Evolutionary conservation across 2,888 invertebrate species (phyloP), one percentile per base, ranked within the genome.

Genomic region (Aleiodes alternator): DNA sequence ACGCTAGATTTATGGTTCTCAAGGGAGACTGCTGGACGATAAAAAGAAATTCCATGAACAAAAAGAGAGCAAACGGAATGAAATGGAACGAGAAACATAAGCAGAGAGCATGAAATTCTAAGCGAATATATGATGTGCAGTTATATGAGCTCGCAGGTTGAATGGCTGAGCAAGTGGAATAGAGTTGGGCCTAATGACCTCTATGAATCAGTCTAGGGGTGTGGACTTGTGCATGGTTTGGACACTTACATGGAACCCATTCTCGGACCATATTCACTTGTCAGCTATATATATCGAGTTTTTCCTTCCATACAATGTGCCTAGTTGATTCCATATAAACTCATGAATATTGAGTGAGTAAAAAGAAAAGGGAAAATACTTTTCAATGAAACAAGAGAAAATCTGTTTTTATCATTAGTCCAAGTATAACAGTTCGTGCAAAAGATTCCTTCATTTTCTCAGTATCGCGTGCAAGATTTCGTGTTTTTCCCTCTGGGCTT

Each of bases 181-280:
- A 72, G 53, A 34, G 73, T 78, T 61, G 75, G 71, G 78, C 73
- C 78, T 80, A 80, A 80, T 80, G 80, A 80, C 77, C 78, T 51
- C 71, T 75, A 78, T 80, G 78, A 80, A 80, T 80, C 78, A 80
- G 79, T 71, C 76, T 53, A 61, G 72, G 43, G 71, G 79, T 66
- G 51, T 76, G 77, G 73, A 77, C 71, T 76, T 55, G 69, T 69
- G 74, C 71, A 72, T 77, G 80, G 73, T 69, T 70, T 74, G 72
- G 76, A 79, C 80, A 76, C 73, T 51, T 74, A 80, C 76, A 79
- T 71, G 61, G n/a, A 55, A 16, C 57, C 11, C 29, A 23, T 70
- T 53, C 9, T 14, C 55, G 48, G 34, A 4, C 59, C 66, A 14
- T 72, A 71, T 64, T 75, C 71, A 75, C 48, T 55, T 75, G 75